Evolutionary conservation across 2,888 invertebrate genomes (phyloP).

Genomic region (Ophion ventricosus): DNA sequence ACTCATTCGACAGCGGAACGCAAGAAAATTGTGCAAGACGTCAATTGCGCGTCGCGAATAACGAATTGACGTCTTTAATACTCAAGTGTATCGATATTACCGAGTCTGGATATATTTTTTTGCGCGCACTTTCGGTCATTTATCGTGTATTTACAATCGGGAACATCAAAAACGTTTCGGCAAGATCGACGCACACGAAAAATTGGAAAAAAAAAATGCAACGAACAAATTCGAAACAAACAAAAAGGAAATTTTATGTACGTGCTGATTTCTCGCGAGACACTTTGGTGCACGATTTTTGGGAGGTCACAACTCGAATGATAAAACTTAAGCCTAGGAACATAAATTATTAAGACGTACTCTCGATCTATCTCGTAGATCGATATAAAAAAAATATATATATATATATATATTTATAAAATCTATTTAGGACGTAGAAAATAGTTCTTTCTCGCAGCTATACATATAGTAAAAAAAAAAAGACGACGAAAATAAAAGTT

Average conservation of each 20-base stretch:
- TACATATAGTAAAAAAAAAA: conserved; percentile 50
- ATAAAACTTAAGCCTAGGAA: conserved; percentile 60
- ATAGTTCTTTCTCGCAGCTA: conserved; percentile 37
- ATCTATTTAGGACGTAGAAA: conserved; percentile 61
- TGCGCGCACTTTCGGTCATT: conserved; percentile 19
- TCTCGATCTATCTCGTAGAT: conserved; percentile 52
- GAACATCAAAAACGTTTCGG: conserved; percentile 17
- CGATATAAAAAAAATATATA: conserved; percentile 53
- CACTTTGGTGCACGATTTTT: conserved; percentile 76
- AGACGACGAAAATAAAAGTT: conserved; percentile 44
- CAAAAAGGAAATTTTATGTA: conserved; percentile 24
- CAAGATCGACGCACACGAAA: conserved; percentile 62
- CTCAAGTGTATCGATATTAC: conserved; percentile 50
- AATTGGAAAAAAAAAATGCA: conserved; percentile 60
- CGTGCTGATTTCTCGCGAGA: conserved; percentile 66
- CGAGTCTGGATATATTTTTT: conserved; percentile 41
- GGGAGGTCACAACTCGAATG: conserved; percentile 46
- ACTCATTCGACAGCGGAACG: conserved; percentile 43
- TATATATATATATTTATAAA: conserved; percentile 45
- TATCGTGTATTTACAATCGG: conserved; percentile 56
- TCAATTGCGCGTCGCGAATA: conserved; percentile 15
- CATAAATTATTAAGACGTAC: conserved; percentile 67
- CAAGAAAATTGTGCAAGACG: conserved; percentile 36
- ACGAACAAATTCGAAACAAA: conserved; percentile 49
- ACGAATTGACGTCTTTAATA: conserved; percentile 48